Base-by-base conservation (phyloP, 2,113 vertebrate genomes). In the Oreochromis tanganicae region DNA sequence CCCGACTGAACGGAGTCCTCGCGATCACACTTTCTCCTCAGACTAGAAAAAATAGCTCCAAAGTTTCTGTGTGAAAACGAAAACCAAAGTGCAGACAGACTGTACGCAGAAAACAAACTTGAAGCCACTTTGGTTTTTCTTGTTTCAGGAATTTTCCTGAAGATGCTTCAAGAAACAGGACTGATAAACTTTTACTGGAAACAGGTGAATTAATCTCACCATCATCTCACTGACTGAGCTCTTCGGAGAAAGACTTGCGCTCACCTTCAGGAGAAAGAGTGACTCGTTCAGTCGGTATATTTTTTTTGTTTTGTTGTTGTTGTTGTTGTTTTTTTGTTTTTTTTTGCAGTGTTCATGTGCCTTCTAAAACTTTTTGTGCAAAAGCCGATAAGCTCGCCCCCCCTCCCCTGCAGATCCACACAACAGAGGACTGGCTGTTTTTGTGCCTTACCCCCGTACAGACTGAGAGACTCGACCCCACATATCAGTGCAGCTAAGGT, bases 341-440 rank as follows among this genome's bases (percentile, higher is more conserved):
- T 63, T 46, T 9, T 14, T 46, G 34, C 85, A 21, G 83, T 24
- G 87, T 68, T 88, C 84, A 87, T 61, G 95, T 96, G 95, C 96
- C 95, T 96, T 96, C 93, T 89, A 54, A 46, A 46, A n/a, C 50
- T 93, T 84, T 63, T 66, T 87, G 81, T 88, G 82, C 91, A 81
- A 88, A 93, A 93, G 91, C 86, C 80, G 55, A 96, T 96, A 96
- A 96, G 95, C 96, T 96, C 87, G 89, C 89, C 82, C 88, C 34
- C 84, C 48, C 27, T 27, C 27, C 63, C 86, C 48, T 7, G 85
- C 90, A 82, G 59, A 82, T 34, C 68, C 86, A 75, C 78, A 56
- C 10, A 10, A 85, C 88, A 88, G 88, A 90, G 92, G 93, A 91
- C 87, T 84, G 85, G 41, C 80, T 80, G 87, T 82, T 86, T 48